phyloP scores from a whole-genome alignment of 2,113 vertebrate genomes.

The Charina bottae region DNA sequence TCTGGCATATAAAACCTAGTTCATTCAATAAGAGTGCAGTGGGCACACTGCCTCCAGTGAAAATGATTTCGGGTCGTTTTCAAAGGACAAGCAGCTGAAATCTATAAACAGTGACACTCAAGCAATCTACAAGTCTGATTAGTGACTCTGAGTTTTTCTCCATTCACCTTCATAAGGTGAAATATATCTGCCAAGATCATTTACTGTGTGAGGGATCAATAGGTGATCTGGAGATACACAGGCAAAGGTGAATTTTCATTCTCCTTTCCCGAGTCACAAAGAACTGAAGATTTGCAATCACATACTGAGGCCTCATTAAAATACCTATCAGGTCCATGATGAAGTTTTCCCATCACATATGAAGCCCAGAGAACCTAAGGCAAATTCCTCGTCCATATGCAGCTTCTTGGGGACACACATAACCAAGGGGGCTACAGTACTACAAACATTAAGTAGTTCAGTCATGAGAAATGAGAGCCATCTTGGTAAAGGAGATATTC shows the following conservation, averaged over 20 bases:
- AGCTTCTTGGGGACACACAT: background rate
- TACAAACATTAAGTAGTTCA: background rate
- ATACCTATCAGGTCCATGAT: too few species aligned
- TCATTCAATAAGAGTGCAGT: background rate
- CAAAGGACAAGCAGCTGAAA: background rate
- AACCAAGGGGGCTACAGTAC: background rate
- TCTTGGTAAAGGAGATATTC: background rate
- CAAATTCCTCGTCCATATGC: background rate
- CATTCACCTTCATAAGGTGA: conserved; percentile 5
- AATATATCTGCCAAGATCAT: background rate
- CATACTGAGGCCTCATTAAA: background rate
- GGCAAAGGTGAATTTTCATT: background rate
- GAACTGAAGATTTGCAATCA: background rate
- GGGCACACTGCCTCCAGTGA: background rate
- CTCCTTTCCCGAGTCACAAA: background rate
- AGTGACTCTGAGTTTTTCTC: background rate
- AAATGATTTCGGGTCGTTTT: background rate
- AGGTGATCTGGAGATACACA: background rate
- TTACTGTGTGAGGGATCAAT: background rate
- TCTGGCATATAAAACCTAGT: background rate
- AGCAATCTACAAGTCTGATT: background rate
- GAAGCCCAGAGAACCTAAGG: background rate
- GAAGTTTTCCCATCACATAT: background rate
- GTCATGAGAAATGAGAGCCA: background rate
- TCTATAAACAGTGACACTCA: background rate